These are phyloP conservation scores for Ophioderma brevispina DNA, from an alignment of 35 echinoderm and acorn worm genomes.

Conservation along the genomic window DNA sequence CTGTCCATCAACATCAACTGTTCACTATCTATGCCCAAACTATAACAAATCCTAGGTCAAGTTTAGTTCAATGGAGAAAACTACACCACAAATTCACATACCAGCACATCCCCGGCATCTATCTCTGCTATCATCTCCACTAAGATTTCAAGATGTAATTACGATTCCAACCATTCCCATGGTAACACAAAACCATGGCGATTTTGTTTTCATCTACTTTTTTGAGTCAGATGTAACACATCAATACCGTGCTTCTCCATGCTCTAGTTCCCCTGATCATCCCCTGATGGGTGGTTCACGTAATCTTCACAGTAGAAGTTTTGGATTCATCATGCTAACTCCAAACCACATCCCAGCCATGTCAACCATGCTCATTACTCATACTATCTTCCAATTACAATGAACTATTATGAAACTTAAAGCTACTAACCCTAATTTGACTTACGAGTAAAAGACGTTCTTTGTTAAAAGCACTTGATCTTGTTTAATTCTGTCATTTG, in stretches of 20 bases:
- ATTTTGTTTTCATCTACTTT: slow-evolving; percentile 3
- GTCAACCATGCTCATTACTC: too few species aligned
- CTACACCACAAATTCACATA: neutral
- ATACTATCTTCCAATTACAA: too few species aligned
- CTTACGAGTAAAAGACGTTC: too few species aligned
- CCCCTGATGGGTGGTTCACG: too few species aligned
- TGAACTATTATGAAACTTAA: too few species aligned
- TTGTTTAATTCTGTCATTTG: too few species aligned
- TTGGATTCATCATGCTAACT: too few species aligned
- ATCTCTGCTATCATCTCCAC: neutral
- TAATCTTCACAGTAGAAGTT: too few species aligned
- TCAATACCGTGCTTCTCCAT: neutral
- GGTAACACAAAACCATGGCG: slow-evolving; percentile 1
- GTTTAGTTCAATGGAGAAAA: neutral
- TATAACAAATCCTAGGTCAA: neutral
- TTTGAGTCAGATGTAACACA: neutral
- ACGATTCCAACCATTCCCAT: slow-evolving; percentile 1
- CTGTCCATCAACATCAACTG: neutral
- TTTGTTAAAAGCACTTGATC: too few species aligned
- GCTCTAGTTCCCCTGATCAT: neutral
- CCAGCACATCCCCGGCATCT: neutral
- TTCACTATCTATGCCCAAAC: neutral
- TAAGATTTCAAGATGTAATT: slow-evolving; percentile 15
- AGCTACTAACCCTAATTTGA: too few species aligned
- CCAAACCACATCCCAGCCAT: too few species aligned